A percentile compares a stretch with the other conserved stretches of the same genome.
Evolutionary conservation across 2,888 invertebrate species (phyloP).

Genomic region (Cartodere bifasciata): DNA sequence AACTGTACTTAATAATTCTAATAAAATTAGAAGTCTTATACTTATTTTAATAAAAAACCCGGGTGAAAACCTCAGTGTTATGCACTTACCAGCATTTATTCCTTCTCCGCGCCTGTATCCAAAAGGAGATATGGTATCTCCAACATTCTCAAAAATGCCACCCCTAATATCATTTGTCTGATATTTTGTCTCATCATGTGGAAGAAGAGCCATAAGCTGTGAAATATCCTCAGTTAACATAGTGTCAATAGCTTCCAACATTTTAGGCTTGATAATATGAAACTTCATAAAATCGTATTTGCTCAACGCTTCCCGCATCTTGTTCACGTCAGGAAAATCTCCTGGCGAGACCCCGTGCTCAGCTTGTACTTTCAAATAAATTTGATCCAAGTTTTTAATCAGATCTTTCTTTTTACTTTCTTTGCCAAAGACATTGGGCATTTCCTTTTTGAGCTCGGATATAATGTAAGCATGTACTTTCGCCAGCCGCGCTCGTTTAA

Average conservation of each 20-base stretch:
- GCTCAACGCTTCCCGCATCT: constrained; percentile 78
- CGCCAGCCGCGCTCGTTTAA: constrained; percentile 89
- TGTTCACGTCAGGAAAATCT: constrained; percentile 91
- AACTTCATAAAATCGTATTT: constrained; percentile 92
- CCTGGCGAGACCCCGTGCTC: constrained; percentile 93
- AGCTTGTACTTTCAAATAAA: constrained; percentile 76
- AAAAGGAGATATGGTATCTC: constrained; percentile 70
- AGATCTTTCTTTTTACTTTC: constrained; percentile 93
- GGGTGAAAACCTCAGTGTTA: no score
- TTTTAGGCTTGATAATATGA: constrained; percentile 74
- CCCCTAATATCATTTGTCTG: constrained; percentile 43
- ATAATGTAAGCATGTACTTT: constrained; percentile 99
- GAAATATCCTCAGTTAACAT: constrained; percentile 95
- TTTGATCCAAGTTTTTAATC: constrained; percentile 79
- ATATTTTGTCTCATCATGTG: constrained; percentile 33
- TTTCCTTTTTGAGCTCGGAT: constrained; percentile 82
- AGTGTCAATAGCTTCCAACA: constrained; percentile 83
- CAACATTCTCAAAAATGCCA: constrained; percentile 87
- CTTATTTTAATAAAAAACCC: no score
- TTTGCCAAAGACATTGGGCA: constrained; percentile 95
- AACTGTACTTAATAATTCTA: no score
- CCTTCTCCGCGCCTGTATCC: constrained; percentile 91
- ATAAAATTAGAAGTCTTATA: no score
- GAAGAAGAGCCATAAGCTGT: constrained; percentile 89
- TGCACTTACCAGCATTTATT: constrained; percentile 56